These are phyloP conservation scores for Genyomyrus donnyi DNA, from an alignment of 2,113 vertebrate species.

Conservation along the genomic window DNA sequence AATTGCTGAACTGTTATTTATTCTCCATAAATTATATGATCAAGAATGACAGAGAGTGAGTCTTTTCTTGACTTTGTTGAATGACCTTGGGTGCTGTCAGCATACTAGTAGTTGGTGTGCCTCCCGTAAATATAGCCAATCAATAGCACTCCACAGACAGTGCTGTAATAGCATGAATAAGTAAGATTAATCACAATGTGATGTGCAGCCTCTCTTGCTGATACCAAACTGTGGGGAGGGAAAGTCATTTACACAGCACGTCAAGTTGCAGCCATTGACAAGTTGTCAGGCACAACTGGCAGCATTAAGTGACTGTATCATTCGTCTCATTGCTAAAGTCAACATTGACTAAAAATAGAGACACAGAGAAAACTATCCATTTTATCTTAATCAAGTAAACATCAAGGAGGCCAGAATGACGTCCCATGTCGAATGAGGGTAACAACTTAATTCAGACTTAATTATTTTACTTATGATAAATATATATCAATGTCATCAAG, in stretches of 20 bases:
- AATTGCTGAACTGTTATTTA: neutral
- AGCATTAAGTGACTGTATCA: slow-evolving; percentile 29
- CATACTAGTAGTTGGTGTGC: neutral
- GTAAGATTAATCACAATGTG: slow-evolving; percentile 29
- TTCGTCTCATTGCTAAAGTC: slow-evolving; percentile 31
- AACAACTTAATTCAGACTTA: neutral
- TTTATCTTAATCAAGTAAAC: slow-evolving; percentile 20
- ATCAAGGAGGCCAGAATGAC: neutral
- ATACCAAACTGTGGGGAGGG: slow-evolving; percentile 14
- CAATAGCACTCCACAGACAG: slow-evolving; percentile 27
- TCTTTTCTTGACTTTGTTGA: neutral
- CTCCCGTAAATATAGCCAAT: slow-evolving; percentile 24
- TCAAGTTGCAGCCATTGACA: slow-evolving; percentile 19
- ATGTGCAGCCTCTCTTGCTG: slow-evolving; percentile 13
- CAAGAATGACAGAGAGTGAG: neutral
- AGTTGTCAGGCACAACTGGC: slow-evolving; percentile 26
- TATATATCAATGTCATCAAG: neutral
- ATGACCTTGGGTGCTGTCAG: slow-evolving; percentile 16
- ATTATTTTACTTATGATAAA: neutral
- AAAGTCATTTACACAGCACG: slow-evolving; percentile 25
- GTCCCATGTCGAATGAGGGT: neutral
- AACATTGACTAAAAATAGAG: slow-evolving; percentile 21
- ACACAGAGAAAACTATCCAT: slow-evolving; percentile 18
- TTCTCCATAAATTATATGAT: neutral
- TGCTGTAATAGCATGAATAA: slow-evolving; percentile 27